Evolutionary conservation across 2,113 vertebrate species (phyloP), one percentile per base, ranked within the genome.

Genomic region (Cryptomyrus ogoouensis): DNA sequence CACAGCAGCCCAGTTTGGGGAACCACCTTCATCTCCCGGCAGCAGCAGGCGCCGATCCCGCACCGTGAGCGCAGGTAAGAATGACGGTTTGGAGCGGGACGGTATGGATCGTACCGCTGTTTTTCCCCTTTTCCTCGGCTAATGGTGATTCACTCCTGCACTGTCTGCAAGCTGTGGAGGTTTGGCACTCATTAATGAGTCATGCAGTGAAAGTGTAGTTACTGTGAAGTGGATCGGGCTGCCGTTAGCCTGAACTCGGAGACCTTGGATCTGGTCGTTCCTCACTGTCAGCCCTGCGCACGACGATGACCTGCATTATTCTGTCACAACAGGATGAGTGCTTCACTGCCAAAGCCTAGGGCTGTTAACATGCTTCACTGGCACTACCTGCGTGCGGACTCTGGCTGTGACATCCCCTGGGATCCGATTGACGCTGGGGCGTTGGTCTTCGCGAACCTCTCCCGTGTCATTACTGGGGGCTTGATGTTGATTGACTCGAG

Each of bases 21-120:
- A 15, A 94, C 94, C 89, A 95, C 96, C 93, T 97, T 98, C 94
- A 96, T 98, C 95, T 95, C 97, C 0, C 95, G 96, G 90, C 97
- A 97, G 91, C 97, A 95, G 93, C 96, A 95, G 77, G 92, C 93
- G 0, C 88, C 92, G 93, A 88, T 94, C 94, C 58, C 96, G 92
- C 93, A 96, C 91, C 94, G 97, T 90, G 96, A 97, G 93, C 97
- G 96, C 95, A 99, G 98, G 98, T 99, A 98, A 97, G 96, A 92
- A 92, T 90, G 87, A 10, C n/a, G 87, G 92, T 52, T 1, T 0
- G 58, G 52, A 62, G 15, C 35, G n/a, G 87, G 35, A 21, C 31
- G 4, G 21, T 1, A 10, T 9, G 53, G 42, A 88, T 53, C 27
- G 6, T 87, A 3, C 47, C 24, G 27, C 35, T 42, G 35, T 17